A percentile compares a stretch with the other conserved stretches of the same genome.
These are phyloP conservation scores for Hydrocynus forskahlii DNA, from an alignment of 2,797 vertebrate species.

Conservation along the genomic window DNA sequence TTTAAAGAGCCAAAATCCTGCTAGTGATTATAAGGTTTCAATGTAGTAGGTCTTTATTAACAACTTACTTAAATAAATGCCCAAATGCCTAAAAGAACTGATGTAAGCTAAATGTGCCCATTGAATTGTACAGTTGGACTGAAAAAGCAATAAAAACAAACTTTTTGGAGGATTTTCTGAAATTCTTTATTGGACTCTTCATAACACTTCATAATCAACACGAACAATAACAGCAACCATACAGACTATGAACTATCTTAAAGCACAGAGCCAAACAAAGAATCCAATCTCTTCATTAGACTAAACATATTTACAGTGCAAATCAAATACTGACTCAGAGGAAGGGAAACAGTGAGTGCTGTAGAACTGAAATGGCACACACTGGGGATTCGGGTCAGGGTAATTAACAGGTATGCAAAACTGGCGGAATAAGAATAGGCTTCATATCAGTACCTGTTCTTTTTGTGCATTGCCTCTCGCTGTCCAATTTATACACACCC, in stretches of 20 bases:
- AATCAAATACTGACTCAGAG: neutral
- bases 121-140: slow-evolving; percentile 38
- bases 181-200: slow-evolving; percentile 49
- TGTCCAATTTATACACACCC: neutral
- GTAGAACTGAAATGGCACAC: neutral
- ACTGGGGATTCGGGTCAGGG: neutral
- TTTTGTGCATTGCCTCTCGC: slow-evolving; percentile 25
- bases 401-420: neutral
- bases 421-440: slow-evolving; percentile 2
- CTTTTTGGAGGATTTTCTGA: slow-evolving; percentile 11
- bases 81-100: neutral
- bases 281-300: neutral
- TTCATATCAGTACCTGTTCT: neutral
- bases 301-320: slow-evolving; percentile 32
- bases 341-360: neutral
- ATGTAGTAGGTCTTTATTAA: slow-evolving; percentile 48
- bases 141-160: slow-evolving; percentile 37
- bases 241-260: slow-evolving; percentile 40
- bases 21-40: slow-evolving; percentile 61
- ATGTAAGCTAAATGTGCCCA: slow-evolving; percentile 12
- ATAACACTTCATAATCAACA: slow-evolving; percentile 35
- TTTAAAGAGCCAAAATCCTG: slow-evolving; percentile 17
- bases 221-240: slow-evolving; percentile 27
- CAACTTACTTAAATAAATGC: slow-evolving; percentile 17
- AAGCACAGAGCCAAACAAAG: slow-evolving; percentile 30